Evolutionary conservation across 2,797 vertebrate species (phyloP).

Genomic region (Mormyrus proboscirostris): DNA sequence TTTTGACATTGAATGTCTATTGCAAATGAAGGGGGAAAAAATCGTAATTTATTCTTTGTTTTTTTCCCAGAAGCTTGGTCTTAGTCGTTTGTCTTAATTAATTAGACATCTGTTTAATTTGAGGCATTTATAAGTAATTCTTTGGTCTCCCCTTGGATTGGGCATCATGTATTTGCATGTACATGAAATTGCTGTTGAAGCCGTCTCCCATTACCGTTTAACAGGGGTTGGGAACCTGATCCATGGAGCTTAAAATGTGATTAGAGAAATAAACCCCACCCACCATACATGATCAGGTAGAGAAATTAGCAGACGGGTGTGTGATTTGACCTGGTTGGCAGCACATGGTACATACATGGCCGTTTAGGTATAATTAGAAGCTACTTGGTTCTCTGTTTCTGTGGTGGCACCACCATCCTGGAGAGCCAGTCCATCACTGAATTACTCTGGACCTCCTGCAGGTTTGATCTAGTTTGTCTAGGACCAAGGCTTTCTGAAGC

Average conservation of each 20-base stretch:
- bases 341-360: not conserved
- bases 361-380: not conserved
- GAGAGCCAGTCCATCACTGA: not conserved
- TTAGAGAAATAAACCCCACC: not conserved
- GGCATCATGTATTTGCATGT: not conserved
- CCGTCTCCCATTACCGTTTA: not conserved
- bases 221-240: not conserved
- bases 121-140: not conserved
- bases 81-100: constrained; percentile 37
- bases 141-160: not conserved
- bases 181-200: not conserved
- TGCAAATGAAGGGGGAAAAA: constrained; percentile 34
- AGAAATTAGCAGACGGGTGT: not conserved
- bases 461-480: not conserved
- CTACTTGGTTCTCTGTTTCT: not conserved
- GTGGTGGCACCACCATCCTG: not conserved
- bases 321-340: not conserved
- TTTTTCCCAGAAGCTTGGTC: constrained; percentile 28
- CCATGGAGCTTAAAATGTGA: not conserved
- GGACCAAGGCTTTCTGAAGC: not conserved
- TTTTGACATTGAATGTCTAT: constrained; percentile 18
- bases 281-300: not conserved
- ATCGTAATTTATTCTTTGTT: constrained; percentile 29
- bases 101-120: constrained; percentile 18
- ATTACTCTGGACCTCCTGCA: not conserved